Evolutionary conservation across 2,113 vertebrate genomes (phyloP), one percentile per base, ranked within the genome.

Genomic region (Lophius piscatorius): DNA sequence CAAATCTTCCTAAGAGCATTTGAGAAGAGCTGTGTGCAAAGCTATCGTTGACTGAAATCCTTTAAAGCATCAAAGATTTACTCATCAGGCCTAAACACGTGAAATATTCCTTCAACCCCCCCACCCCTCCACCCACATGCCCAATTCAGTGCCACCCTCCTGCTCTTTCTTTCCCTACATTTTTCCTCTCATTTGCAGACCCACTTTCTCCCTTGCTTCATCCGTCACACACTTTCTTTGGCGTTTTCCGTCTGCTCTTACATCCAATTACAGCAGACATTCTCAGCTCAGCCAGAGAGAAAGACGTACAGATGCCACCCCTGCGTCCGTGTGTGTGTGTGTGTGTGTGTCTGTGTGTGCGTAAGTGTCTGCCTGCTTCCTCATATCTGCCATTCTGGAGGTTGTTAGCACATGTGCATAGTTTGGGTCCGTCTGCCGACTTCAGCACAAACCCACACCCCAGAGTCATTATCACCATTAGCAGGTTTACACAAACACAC

Each of bases 1-100:
- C 88, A 87, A 82, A 90, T 87, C 85, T 87, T 81, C 78, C 85
- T 82, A 82, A 85, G 83, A 86, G 77, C 61, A 23, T 82, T 85
- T 81, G 81, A 83, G 78, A 62, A 62, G 83, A 76, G 86, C 76
- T 63, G 44, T 63, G 68, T 62, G 82, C 78, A 81, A 71, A 82
- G 86, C 83, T 74, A 83, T 80, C 78, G 51, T 74, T 70, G 82
- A 88, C 78, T 76, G 70, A 86, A 87, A 87, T 87, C 84, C 84
- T 78, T 85, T 83, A 68, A 16, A 80, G 76, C 72, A 81, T 88
- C 86, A 86, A 77, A 81, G 73, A 83, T 82, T 74, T 75, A 71
- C 82, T 72, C 80, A 80, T 81, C 73, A 76, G 41, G 67, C 61
- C 66, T 77, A 82, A 82, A 86, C 70, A 81, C 60, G 55, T 57